Evolutionary conservation across 2,888 invertebrate genomes (phyloP).

Genomic region (Drosophila algonquin): DNA sequence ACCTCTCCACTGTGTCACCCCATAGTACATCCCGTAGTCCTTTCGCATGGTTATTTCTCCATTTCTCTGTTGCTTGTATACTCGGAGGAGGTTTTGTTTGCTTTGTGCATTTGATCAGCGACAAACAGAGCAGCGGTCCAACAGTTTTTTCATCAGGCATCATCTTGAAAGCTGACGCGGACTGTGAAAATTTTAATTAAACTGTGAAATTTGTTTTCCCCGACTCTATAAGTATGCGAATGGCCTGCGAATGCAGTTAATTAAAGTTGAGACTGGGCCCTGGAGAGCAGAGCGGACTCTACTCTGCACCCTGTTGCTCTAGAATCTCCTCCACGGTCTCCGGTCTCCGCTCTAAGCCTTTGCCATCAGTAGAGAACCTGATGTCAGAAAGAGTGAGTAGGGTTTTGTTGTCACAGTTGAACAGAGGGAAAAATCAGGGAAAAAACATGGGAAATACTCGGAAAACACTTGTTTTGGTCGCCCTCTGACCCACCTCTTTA

Average conservation of each 20-base stretch:
- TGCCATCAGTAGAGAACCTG: neutral
- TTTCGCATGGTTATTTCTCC: slow-evolving; percentile 15
- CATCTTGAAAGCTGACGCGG: neutral
- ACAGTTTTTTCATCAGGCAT: neutral
- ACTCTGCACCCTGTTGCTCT: neutral
- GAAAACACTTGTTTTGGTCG: neutral
- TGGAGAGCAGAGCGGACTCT: neutral
- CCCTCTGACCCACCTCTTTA: neutral
- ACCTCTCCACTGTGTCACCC: neutral
- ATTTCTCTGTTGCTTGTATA: slow-evolving; percentile 53
- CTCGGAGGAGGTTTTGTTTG: slow-evolving; percentile 45
- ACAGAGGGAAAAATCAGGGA: neutral
- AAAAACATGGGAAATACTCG: slow-evolving; percentile 1
- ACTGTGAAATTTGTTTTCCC: slow-evolving; percentile 32
- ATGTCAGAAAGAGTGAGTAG: slow-evolving; percentile 14
- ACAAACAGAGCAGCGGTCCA: slow-evolving; percentile 15
- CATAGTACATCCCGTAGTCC: neutral
- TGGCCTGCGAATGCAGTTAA: slow-evolving; percentile 20
- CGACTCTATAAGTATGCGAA: neutral
- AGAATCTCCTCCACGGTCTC: neutral
- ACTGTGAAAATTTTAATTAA: slow-evolving; percentile 45
- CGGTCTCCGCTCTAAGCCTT: slow-evolving; percentile 4
- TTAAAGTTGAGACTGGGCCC: slow-evolving; percentile 22
- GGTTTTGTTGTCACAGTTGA: slow-evolving; percentile 14
- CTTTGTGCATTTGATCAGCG: slow-evolving; percentile 66